Base-by-base conservation (phyloP, 2,888 invertebrate species). In the Drosophila monieri region DNA sequence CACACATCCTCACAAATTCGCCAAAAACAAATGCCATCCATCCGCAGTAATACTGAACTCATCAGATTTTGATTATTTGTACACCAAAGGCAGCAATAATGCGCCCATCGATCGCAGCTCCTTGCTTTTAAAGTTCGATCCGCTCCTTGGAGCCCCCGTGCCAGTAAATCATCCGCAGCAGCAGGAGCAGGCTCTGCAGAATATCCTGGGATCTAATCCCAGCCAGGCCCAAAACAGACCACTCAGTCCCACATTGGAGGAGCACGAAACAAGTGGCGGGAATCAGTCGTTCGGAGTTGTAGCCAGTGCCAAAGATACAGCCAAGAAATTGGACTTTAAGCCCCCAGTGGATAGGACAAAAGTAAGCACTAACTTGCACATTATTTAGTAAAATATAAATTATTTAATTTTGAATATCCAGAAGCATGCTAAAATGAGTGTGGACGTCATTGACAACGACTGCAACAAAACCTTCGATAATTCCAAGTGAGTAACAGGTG, bases 381-480 rank as follows among this genome's bases (percentile, higher is more conserved):
- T 35, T 3, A 4, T 6, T 10, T 15, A 3, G 1, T 6, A 18
- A 9, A 21, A 21, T 10, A 9, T 27, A 9, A n/a, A 43, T 8
- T 8, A 35, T 35, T n/a, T 12, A 12, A 5, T 14, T 35, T n/a
- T n/a, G 10, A 9, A 27, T 15, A 12, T 54, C 5, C 62, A 90
- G 90, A 88, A 90, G 88, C 84, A 91, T 91, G 91, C 84, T 85
- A 91, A 90, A 87, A 91, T 92, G 92, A 92, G 91, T 90, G 91
- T 91, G 80, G 91, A 91, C 88, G 90, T 91, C 72, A 89, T 91
- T 76, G 91, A 90, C 78, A 91, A 91, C 89, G 91, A 91, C 81
- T 88, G 89, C 59, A 91, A 89, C 60, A 91, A 91, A 85, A 83
- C 91, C 72, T 89, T 89, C 77, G 91, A 91, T 65, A 89, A 91